Evolutionary conservation across 1,140 invertebrate genomes (phyloP).

Genomic region (Drosophila orena): DNA sequence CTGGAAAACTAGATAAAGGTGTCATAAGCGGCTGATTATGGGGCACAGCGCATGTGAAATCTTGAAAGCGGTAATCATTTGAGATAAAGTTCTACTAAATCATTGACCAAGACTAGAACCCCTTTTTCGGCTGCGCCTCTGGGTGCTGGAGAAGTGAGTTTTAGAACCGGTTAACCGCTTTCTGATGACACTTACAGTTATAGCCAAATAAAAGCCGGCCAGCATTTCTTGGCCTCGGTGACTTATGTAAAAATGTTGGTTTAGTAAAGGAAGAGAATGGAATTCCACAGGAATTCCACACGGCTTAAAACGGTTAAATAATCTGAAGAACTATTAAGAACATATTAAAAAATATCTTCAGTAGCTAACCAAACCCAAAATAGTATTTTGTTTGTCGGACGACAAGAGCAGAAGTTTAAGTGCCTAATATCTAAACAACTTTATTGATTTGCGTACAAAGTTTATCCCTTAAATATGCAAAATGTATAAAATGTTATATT

Average conservation of each 20-base stretch:
- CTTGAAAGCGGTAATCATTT: background rate
- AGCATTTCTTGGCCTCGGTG: slow-evolving; percentile 25
- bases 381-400: background rate
- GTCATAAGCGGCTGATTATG: slow-evolving; percentile 37
- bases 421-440: background rate
- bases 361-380: background rate
- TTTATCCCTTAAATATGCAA: slow-evolving; percentile 3
- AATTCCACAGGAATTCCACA: slow-evolving; percentile 21
- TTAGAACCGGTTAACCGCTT: slow-evolving; percentile 65
- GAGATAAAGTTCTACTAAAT: slow-evolving; percentile 10
- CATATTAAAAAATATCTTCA: background rate
- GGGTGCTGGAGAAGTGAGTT: slow-evolving; percentile 26
- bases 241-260: slow-evolving; percentile 43
- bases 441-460: background rate
- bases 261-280: slow-evolving; percentile 5
- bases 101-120: slow-evolving; percentile 16
- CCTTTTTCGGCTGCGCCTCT: slow-evolving; percentile 25
- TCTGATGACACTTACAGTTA: slow-evolving; percentile 74
- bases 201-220: slow-evolving; percentile 31
- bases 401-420: background rate
- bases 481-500: background rate
- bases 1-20: slow-evolving; percentile 4
- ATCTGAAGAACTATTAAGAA: background rate
- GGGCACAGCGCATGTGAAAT: slow-evolving; percentile 5
- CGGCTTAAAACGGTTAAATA: background rate